Evolutionary conservation across 2,797 vertebrate genomes (phyloP).

Genomic region (Fundulus diaphanus): DNA sequence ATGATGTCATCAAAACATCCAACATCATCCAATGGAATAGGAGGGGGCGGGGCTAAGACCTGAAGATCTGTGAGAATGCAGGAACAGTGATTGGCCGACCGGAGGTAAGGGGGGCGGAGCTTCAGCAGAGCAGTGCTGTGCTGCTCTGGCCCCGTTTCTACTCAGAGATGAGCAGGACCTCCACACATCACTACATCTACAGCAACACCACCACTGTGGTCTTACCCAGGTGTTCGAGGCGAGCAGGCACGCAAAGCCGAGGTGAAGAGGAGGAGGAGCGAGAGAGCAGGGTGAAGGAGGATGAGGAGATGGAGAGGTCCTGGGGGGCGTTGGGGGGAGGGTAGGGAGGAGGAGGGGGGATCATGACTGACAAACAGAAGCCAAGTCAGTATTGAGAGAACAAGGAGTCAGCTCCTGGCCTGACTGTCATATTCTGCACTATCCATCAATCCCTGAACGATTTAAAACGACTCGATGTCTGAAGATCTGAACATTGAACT

Average conservation of each 20-base stretch:
- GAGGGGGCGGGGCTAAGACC: conserved; percentile 66
- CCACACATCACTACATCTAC: not conserved
- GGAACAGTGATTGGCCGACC: conserved; percentile 21
- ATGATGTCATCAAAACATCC: conserved; percentile 58
- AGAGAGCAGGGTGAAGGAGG: not conserved
- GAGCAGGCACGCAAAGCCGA: conserved; percentile 72
- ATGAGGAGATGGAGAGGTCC: not conserved
- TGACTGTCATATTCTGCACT: not conserved
- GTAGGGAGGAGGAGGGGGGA: conserved; percentile 72
- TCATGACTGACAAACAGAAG: conserved; percentile 71
- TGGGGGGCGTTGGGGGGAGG: conserved; percentile 58
- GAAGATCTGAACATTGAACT: not conserved
- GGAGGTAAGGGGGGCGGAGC: not conserved
- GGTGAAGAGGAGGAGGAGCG: conserved; percentile 45
- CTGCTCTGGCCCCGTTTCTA: not conserved
- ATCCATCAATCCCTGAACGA: too few relatives aligned
- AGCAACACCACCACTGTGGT: not conserved
- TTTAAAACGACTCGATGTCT: too few relatives aligned
- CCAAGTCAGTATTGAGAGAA: not conserved
- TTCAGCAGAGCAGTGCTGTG: not conserved
- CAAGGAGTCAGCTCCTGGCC: not conserved
- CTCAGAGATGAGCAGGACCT: not conserved
- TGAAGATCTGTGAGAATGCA: conserved; percentile 68
- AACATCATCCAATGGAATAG: conserved; percentile 47
- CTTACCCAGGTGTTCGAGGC: conserved; percentile 81